phyloP scores from a whole-genome alignment of 2,888 invertebrate species.

The Nasonovia ribisnigri region DNA sequence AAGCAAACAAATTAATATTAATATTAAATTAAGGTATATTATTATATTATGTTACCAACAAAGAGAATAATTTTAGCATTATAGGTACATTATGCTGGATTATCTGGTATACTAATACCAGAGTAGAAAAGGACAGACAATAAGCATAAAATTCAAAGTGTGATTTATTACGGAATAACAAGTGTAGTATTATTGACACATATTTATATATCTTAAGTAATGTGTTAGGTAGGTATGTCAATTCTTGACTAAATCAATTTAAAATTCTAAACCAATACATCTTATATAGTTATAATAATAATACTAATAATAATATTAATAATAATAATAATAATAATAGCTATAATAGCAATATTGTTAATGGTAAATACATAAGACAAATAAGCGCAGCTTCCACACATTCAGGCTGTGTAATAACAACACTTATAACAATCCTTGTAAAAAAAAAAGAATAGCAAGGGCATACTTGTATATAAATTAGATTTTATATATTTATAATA shows the following conservation, averaged over 20 bases:
- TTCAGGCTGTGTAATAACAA: background rate
- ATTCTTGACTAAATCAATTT: background rate
- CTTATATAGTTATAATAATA: background rate
- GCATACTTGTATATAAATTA: background rate
- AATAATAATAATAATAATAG: background rate
- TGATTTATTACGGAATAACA: constrained; percentile 48
- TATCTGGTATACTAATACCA: background rate
- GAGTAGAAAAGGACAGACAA: background rate
- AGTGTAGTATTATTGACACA: constrained; percentile 21
- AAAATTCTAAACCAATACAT: constrained; percentile 2
- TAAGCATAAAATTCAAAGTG: background rate
- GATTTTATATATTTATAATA: no score
- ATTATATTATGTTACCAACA: background rate
- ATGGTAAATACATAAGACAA: constrained; percentile 18
- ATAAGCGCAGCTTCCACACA: background rate
- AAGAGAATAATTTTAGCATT: background rate
- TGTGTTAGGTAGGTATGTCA: background rate
- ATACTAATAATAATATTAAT: background rate
- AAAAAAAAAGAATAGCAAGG: background rate
- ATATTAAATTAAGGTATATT: background rate
- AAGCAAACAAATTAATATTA: background rate
- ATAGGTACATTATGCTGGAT: background rate
- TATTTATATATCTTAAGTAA: background rate
- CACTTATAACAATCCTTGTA: background rate
- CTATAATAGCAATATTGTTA: constrained; percentile 24